Conservation (phyloP, 2,797 vertebrate species). For the Leptoclinus maculatus region DNA sequence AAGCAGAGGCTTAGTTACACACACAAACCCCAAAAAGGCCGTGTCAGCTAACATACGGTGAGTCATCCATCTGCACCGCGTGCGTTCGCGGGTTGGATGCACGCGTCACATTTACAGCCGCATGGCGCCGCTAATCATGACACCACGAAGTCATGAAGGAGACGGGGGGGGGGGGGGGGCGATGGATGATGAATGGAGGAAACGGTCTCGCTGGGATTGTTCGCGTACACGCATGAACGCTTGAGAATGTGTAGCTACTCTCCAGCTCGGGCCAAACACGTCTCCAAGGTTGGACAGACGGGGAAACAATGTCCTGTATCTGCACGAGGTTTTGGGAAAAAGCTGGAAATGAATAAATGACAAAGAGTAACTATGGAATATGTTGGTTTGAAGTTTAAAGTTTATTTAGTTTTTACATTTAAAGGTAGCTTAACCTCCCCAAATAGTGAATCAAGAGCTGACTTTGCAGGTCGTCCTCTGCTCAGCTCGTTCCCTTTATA, state of each 20-base stretch:
- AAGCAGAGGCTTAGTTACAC: background rate
- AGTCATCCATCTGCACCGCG: constrained; percentile 5
- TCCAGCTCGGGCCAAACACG: background rate
- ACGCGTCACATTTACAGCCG: constrained; percentile 10
- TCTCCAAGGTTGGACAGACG: background rate
- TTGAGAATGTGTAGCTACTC: background rate
- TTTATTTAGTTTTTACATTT: too few relatives aligned
- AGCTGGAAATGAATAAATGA: background rate
- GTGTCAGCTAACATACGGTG: constrained; percentile 21
- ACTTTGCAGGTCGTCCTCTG: too few relatives aligned
- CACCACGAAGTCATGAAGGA: constrained; percentile 1
- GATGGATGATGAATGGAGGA: background rate
- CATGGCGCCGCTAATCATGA: constrained; percentile 36
- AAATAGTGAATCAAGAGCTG: background rate
- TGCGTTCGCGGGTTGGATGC: background rate
- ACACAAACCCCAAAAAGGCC: background rate
- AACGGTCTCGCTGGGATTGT: background rate
- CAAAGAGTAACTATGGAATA: too few relatives aligned
- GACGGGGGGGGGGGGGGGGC: background rate
- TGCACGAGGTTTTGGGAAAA: background rate
- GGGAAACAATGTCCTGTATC: too few relatives aligned
- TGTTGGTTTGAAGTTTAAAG: too few relatives aligned
- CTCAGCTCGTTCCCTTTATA: too few relatives aligned
- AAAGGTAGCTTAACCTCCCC: background rate
- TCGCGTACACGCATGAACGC: background rate